Evolutionary conservation across 2,113 vertebrate genomes (phyloP), one percentile per base, ranked within the genome.

Genomic region (Conger conger): DNA sequence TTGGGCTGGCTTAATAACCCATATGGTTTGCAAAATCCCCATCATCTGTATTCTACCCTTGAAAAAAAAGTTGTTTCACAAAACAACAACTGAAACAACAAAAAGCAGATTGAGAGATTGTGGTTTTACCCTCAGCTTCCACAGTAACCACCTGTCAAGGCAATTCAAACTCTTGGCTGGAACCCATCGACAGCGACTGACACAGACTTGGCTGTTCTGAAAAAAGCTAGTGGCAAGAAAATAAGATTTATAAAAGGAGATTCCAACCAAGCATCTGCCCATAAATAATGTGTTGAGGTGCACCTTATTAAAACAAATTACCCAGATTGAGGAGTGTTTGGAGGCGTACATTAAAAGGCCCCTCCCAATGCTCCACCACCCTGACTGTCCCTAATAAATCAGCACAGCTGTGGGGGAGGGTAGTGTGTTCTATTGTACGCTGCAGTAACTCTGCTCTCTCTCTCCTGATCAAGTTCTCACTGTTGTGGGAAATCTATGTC

Each of bases 81-180:
- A 73, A 73, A 73, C 68, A 68, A 68, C 60, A 73, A 33, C 68
- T 73, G 68, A 73, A 73, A 73, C 68, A 73, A 73, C 68, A 17
- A 9, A 73, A 73, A 73, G 68, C 68, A 73, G 68, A 73, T 73
- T 73, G 68, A 73, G 13, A 33, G 68, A 73, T 73, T 73, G 13
- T n/a, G 68, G n/a, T 9, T 73, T 33, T 13, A 33, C 27, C 30
- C 5, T 13, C 13, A 73, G 68, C 68, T 73, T 33, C 9, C 30
- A 73, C 68, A 33, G 68, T 73, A 73, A 73, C 68, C 68, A 73
- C 68, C 68, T 73, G 68, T 73, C 68, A 73, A 13, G n/a, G 68
- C 68, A 73, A 33, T 73, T 73, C n/a, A 9, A 2, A 73, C 9
- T 33, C 68, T 73, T 73, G 68, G n/a, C 68, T 73, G 2, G n/a